Percentiles rank a stretch among this genome's conserved stretches.
Evolutionary conservation across 2,888 invertebrate species (phyloP).

Genomic region (Meiosimyza decipiens): DNA sequence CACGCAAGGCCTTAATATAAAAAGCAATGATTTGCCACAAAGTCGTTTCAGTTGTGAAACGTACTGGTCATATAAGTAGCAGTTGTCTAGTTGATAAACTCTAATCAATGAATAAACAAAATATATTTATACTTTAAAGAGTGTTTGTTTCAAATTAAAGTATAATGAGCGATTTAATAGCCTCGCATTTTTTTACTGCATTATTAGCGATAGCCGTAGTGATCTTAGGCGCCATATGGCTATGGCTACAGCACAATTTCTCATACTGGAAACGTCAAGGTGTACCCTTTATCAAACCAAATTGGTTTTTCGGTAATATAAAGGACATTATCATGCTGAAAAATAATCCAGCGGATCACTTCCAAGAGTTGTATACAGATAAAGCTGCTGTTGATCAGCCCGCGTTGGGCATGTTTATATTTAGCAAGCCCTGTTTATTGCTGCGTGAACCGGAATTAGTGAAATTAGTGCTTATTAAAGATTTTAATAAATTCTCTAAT

Average conservation of each 20-base stretch:
- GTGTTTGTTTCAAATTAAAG: too few species aligned
- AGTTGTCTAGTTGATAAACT: too few species aligned
- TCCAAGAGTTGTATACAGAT: conserved; percentile 61
- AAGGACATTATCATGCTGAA: conserved; percentile 52
- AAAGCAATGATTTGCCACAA: too few species aligned
- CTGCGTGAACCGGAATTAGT: conserved; percentile 66
- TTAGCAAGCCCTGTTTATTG: conserved; percentile 66
- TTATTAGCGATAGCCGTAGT: conserved; percentile 38
- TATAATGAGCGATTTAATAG: too few species aligned
- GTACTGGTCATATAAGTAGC: too few species aligned
- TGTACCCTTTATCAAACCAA: conserved; percentile 57
- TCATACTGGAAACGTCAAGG: conserved; percentile 58
- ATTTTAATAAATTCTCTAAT: conserved; percentile 66
- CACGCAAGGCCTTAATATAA: too few species aligned
- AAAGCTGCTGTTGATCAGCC: conserved; percentile 52
- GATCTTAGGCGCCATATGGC: conserved; percentile 43
- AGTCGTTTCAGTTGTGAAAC: too few species aligned
- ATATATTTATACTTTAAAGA: too few species aligned
- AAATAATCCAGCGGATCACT: conserved; percentile 51
- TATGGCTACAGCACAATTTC: conserved; percentile 50
- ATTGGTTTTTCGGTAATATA: conserved; percentile 64
- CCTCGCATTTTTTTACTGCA: conserved; percentile 36
- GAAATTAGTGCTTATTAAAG: conserved; percentile 67
- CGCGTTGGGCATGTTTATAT: conserved; percentile 63
- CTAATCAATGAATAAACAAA: too few species aligned